Evolutionary conservation across 2,888 invertebrate species (phyloP).

Genomic region (Amphiduros pacificus): DNA sequence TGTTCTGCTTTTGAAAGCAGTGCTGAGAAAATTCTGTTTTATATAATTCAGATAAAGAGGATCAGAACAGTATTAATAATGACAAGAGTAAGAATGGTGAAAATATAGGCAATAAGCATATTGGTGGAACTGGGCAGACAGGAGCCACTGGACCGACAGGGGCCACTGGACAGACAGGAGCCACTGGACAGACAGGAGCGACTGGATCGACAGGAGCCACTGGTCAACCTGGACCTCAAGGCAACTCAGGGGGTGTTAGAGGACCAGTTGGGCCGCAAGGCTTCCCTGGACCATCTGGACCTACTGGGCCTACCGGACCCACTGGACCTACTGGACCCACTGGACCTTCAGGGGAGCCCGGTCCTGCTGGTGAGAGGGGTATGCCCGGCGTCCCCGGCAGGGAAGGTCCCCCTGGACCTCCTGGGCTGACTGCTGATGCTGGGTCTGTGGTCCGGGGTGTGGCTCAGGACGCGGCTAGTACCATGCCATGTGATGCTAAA

Average conservation of each 20-base stretch:
- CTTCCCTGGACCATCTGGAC: conserved; percentile 10
- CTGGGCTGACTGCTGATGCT: conserved; percentile 11
- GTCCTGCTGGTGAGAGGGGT: conserved; percentile 35
- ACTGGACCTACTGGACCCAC: conserved; percentile 12
- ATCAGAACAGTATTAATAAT: too few relatives aligned
- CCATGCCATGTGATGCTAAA: too few relatives aligned
- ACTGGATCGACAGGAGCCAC: conserved; percentile 20
- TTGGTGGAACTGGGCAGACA: conserved; percentile 18
- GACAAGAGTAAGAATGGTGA: too few relatives aligned
- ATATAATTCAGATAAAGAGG: too few relatives aligned
- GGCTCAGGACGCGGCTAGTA: too few relatives aligned
- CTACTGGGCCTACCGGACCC: conserved; percentile 7
- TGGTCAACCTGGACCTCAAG: conserved; percentile 18
- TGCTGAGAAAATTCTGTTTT: too few relatives aligned
- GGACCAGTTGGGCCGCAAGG: conserved; percentile 7
- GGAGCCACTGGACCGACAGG: conserved; percentile 56
- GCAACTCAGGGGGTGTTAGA: conserved; percentile 18
- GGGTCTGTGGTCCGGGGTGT: too few relatives aligned
- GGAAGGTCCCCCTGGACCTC: conserved; percentile 17
- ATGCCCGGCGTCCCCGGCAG: conserved; percentile 14
- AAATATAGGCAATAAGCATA: too few relatives aligned
- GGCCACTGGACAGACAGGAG: conserved; percentile 62
- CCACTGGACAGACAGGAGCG: conserved; percentile 15
- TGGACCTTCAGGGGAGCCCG: conserved; percentile 26
- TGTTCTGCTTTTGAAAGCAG: too few relatives aligned